These are phyloP conservation scores for Eucidaris tribuloides DNA, from an alignment of 35 echinoderm and acorn worm species.

Conservation along the genomic window DNA sequence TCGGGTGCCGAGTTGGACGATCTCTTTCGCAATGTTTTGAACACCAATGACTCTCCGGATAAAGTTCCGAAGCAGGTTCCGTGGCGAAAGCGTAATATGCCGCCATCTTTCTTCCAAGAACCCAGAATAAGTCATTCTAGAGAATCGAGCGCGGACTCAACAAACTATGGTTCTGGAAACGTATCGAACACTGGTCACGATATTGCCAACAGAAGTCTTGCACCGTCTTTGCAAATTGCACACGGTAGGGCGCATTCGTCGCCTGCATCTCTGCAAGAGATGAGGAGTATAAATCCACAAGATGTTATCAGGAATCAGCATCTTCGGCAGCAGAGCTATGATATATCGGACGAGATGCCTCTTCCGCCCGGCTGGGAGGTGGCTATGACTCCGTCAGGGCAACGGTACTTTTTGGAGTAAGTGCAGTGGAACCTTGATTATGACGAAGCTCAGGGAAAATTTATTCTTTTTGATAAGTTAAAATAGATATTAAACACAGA, in stretches of 20 bases:
- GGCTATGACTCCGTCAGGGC: constrained; percentile 65
- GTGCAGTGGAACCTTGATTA: too few species aligned
- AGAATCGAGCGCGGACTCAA: constrained; percentile 77
- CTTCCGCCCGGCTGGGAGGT: constrained; percentile 87
- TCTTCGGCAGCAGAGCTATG: constrained; percentile 84
- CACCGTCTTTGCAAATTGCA: constrained; percentile 55
- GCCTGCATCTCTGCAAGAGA: constrained; percentile 70
- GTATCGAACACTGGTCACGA: constrained; percentile 32
- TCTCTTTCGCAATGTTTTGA: constrained; percentile 75
- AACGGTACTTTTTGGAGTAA: constrained; percentile 90
- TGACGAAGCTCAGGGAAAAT: too few species aligned
- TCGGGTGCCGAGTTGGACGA: constrained; percentile 71
- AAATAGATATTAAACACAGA: too few species aligned
- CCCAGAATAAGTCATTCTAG: constrained; percentile 61
- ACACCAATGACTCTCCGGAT: not conserved
- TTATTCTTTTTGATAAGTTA: too few species aligned
- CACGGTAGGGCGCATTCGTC: constrained; percentile 74
- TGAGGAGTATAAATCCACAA: constrained; percentile 52
- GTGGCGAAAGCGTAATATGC: constrained; percentile 73
- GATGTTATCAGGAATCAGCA: constrained; percentile 58
- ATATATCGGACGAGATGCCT: constrained; percentile 48
- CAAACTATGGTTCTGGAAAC: constrained; percentile 67
- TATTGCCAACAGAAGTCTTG: constrained; percentile 23
- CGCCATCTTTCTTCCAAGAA: constrained; percentile 78
- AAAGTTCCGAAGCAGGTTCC: constrained; percentile 52